Evolutionary conservation across 2,113 vertebrate genomes (phyloP).

Genomic region (Cololabis saira): DNA sequence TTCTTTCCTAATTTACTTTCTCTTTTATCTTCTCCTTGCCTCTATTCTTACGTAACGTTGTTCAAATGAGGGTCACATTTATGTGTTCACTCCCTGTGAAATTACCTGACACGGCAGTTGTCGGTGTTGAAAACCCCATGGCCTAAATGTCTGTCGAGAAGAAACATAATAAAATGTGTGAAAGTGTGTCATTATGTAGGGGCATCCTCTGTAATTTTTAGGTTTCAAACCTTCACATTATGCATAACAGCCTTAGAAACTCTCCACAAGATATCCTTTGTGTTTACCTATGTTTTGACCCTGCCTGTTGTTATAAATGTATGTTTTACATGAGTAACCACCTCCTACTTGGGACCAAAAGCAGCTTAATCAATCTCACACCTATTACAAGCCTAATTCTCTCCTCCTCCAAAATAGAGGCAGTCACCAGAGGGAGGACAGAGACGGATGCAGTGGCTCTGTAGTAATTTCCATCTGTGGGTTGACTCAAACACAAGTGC

Average conservation of each 20-base stretch:
- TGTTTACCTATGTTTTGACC: constrained; percentile 39
- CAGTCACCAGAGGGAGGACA: constrained; percentile 40
- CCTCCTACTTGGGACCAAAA: constrained; percentile 37
- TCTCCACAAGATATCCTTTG: constrained; percentile 27
- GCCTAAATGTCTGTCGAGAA: too few species aligned
- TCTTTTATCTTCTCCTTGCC: too few species aligned
- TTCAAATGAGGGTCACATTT: too few species aligned
- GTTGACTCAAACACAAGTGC: constrained; percentile 33
- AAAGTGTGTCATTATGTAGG: background rate
- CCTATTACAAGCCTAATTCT: constrained; percentile 53
- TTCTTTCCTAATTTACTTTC: too few species aligned
- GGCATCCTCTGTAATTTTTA: background rate
- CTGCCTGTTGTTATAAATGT: constrained; percentile 39
- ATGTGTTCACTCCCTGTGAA: too few species aligned
- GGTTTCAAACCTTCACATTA: background rate
- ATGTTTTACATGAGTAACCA: constrained; percentile 33
- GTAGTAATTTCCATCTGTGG: constrained; percentile 41
- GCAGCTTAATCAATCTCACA: constrained; percentile 60
- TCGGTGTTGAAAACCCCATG: too few species aligned
- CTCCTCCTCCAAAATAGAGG: constrained; percentile 28
- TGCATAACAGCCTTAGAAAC: constrained; percentile 1
- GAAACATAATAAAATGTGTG: background rate
- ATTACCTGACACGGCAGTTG: too few species aligned
- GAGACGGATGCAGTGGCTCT: constrained; percentile 57
- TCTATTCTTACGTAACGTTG: too few species aligned